phyloP scores from a whole-genome alignment of 1,140 invertebrate genomes.

The Laupala kohalensis region DNA sequence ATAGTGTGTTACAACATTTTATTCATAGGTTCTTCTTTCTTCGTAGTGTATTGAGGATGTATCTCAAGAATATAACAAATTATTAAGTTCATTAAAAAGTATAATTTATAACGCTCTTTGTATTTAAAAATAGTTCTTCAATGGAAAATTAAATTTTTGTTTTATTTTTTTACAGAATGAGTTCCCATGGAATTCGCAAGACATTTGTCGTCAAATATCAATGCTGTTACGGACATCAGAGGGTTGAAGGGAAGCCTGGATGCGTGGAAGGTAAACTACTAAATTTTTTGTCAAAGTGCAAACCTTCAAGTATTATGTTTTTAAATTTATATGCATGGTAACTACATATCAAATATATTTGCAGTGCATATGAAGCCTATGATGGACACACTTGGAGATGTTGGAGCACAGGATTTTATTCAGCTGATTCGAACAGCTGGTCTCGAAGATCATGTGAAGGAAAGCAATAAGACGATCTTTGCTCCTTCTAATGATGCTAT shows the following conservation, averaged over 20 bases:
- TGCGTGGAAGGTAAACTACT: slow-evolving; percentile 30
- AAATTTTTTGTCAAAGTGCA: background rate
- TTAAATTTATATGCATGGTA: too few species aligned
- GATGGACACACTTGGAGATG: slow-evolving; percentile 33
- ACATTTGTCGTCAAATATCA: slow-evolving; percentile 40
- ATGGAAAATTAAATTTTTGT: too few species aligned
- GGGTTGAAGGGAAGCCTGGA: slow-evolving; percentile 28
- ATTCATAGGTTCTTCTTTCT: too few species aligned
- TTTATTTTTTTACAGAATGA: slow-evolving; percentile 28
- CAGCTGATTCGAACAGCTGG: slow-evolving; percentile 31
- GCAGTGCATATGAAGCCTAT: slow-evolving; percentile 34
- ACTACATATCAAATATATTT: too few species aligned
- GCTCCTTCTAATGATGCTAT: slow-evolving; percentile 39
- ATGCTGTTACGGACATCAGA: slow-evolving; percentile 43
- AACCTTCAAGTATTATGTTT: background rate
- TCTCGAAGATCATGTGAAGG: slow-evolving; percentile 28
- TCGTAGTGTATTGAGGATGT: too few species aligned
- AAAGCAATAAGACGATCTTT: slow-evolving; percentile 38
- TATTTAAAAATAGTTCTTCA: too few species aligned
- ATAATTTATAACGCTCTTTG: too few species aligned
- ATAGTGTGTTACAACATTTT: too few species aligned
- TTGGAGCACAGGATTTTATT: slow-evolving; percentile 38
- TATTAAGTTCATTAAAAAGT: too few species aligned
- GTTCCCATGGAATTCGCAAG: slow-evolving; percentile 39
- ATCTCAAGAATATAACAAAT: too few species aligned